phyloP scores from a whole-genome alignment of 2,797 vertebrate species.

The Enteromius anoplus region DNA sequence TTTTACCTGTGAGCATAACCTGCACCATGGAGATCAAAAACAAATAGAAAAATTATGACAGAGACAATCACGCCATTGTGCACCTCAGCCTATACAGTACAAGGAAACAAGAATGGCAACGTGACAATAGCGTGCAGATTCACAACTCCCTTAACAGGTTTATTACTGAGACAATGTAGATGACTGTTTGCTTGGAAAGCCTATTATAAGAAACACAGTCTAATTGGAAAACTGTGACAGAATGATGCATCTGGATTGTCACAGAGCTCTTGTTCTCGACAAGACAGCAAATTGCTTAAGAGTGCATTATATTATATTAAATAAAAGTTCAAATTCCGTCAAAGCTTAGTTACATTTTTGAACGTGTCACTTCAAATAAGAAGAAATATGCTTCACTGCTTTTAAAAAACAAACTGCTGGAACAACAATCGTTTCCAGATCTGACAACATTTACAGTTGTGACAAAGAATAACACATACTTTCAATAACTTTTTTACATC shows the following conservation, averaged over 20 bases:
- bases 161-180: constrained; percentile 17
- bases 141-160: constrained; percentile 24
- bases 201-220: not conserved
- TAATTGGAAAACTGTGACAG: constrained; percentile 18
- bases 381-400: not conserved
- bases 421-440: not conserved
- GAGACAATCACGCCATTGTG: constrained; percentile 11
- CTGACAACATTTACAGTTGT: not conserved
- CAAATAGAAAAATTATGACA: not conserved
- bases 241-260: not conserved
- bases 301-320: not conserved
- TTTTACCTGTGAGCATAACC: not conserved
- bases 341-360: not conserved
- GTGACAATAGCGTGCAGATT: constrained; percentile 23
- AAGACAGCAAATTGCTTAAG: not conserved
- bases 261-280: not conserved
- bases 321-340: not conserved
- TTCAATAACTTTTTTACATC: not conserved
- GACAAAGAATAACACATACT: not conserved
- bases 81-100: not conserved
- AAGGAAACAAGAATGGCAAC: constrained; percentile 8
- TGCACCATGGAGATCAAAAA: constrained; percentile 27
- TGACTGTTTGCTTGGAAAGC: not conserved
- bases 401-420: not conserved
- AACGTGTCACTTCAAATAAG: not conserved